Percentiles rank a stretch among this genome's conserved stretches.
These are phyloP conservation scores for Stichopus chloronotus DNA, from an alignment of 35 echinoderm and acorn worm species.

Conservation along the genomic window DNA sequence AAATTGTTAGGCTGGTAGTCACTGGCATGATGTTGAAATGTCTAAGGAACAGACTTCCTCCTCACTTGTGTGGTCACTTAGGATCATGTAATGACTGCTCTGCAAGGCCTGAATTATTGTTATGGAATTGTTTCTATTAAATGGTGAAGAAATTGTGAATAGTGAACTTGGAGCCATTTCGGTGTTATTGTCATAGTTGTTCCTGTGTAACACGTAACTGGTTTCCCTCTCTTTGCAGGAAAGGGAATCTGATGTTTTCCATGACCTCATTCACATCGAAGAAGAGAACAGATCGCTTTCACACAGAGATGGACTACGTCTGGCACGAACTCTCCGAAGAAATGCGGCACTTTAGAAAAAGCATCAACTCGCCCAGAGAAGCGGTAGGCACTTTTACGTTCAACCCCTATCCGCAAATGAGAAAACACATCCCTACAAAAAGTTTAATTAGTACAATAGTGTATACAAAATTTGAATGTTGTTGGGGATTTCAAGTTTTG, in stretches of 20 bases:
- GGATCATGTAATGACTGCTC: too few species aligned
- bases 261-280: constrained; percentile 83
- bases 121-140: too few species aligned
- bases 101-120: too few species aligned
- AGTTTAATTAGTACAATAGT: not conserved
- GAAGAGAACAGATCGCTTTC: constrained; percentile 85
- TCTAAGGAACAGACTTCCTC: too few species aligned
- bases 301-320: constrained; percentile 81
- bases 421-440: not conserved
- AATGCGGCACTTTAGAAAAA: constrained; percentile 71
- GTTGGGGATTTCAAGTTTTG: too few species aligned
- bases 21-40: too few species aligned
- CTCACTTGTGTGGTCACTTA: too few species aligned
- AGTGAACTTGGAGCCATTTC: too few species aligned
- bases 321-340: constrained; percentile 83
- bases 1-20: too few species aligned
- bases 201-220: too few species aligned
- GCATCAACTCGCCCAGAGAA: constrained; percentile 67
- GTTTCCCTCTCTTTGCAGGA: constrained; percentile 18
- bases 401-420: not conserved
- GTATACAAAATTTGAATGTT: not conserved
- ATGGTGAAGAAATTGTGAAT: too few species aligned
- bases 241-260: constrained; percentile 84
- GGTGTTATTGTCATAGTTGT: too few species aligned
- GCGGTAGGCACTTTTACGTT: constrained; percentile 55